These are phyloP conservation scores for Phalanger gymnotis DNA, from an alignment of 2,797 vertebrate species.

Conservation along the genomic window DNA sequence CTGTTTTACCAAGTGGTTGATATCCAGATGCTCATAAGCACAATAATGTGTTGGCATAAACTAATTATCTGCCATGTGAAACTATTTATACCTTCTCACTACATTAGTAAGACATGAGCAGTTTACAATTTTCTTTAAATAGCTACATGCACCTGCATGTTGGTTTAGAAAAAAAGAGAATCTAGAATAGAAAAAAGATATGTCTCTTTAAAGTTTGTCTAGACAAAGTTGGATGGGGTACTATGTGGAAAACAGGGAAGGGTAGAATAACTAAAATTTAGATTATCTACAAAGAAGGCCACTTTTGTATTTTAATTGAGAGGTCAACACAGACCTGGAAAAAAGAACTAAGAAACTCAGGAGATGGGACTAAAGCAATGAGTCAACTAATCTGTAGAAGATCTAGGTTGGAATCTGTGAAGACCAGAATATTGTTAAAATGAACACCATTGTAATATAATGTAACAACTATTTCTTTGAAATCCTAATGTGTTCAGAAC, in stretches of 20 bases:
- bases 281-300: neutral
- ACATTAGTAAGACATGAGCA: conserved; percentile 57
- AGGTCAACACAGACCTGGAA: neutral
- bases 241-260: neutral
- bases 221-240: neutral
- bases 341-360: neutral
- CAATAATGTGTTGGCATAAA: conserved; percentile 73
- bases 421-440: neutral
- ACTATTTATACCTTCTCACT: conserved; percentile 68
- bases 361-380: neutral
- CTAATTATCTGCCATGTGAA: conserved; percentile 70
- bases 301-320: neutral
- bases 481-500: neutral
- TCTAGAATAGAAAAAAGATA: conserved; percentile 62
- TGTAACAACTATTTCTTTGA: neutral
- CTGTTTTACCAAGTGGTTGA: conserved; percentile 58
- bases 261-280: neutral
- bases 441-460: neutral
- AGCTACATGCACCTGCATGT: conserved; percentile 69
- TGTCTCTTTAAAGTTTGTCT: conserved; percentile 54
- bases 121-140: conserved; percentile 75
- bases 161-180: conserved; percentile 66
- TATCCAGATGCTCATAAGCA: conserved; percentile 70
- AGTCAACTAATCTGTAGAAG: neutral
- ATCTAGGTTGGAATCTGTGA: neutral